Percentiles rank a stretch among this genome's conserved stretches.
Evolutionary conservation across 1,140 invertebrate species (phyloP).

Genomic region (Ostrea denselamellosa): DNA sequence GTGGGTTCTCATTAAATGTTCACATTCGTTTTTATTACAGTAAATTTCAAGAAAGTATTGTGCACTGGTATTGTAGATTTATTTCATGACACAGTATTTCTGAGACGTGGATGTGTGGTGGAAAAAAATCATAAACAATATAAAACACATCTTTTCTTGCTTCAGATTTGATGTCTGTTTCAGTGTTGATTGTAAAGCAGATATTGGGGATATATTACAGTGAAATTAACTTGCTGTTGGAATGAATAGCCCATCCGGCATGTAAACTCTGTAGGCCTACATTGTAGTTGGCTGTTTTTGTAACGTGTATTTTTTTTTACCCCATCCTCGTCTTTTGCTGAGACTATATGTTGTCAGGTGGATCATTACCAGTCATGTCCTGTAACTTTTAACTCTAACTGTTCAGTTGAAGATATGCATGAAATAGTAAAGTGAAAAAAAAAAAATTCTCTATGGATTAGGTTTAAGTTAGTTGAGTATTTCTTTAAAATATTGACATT

Average conservation of each 20-base stretch:
- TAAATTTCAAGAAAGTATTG: background rate
- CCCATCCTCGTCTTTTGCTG: background rate
- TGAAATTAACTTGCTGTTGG: background rate
- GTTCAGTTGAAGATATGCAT: too few species aligned
- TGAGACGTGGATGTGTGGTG: background rate
- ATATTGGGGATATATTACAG: background rate
- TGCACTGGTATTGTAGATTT: background rate
- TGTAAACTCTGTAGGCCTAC: background rate
- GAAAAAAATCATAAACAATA: background rate
- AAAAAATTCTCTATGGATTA: too few species aligned
- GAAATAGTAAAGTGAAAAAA: too few species aligned
- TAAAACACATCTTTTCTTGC: background rate
- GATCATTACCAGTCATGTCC: too few species aligned
- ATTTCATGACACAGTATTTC: background rate
- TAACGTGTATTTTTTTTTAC: background rate
- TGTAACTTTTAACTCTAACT: too few species aligned
- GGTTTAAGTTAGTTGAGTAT: too few species aligned
- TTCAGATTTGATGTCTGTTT: background rate
- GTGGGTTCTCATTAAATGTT: background rate
- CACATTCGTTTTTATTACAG: background rate
- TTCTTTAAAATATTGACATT: too few species aligned
- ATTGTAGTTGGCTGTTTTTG: background rate
- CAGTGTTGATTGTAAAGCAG: background rate
- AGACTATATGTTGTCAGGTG: background rate
- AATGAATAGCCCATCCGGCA: background rate